Evolutionary conservation across 2,888 invertebrate species (phyloP).

Genomic region (Watsonalla binaria): DNA sequence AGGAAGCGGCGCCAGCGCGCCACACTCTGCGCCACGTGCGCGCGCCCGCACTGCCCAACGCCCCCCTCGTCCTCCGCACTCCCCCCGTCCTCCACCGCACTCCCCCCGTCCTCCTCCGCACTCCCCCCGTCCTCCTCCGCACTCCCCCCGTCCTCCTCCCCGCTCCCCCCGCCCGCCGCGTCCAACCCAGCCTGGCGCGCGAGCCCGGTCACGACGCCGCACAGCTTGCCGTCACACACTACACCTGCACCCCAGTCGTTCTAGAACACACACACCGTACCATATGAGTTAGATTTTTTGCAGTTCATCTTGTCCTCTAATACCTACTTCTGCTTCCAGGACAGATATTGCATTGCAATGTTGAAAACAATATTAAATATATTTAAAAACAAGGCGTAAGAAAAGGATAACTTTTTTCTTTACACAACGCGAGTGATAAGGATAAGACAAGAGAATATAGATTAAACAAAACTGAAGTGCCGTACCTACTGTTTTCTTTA

Average conservation of each 20-base stretch:
- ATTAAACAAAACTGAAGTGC: no score
- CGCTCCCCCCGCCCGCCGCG: not conserved
- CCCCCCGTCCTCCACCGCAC: slow-evolving; percentile 7
- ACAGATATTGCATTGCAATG: no score
- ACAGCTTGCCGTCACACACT: slow-evolving; percentile 58
- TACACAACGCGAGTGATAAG: no score
- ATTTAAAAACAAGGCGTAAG: no score
- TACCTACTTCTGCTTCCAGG: no score
- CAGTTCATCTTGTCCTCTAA: no score
- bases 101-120: slow-evolving; percentile 4
- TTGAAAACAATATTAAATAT: no score
- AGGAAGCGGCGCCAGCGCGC: slow-evolving; percentile 53
- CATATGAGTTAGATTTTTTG: no score
- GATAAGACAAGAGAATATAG: no score
- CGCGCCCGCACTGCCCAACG: slow-evolving; percentile 30
- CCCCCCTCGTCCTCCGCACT: slow-evolving; percentile 7
- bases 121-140: slow-evolving; percentile 9
- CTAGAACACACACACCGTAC: slow-evolving; percentile 20
- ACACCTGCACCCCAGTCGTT: slow-evolving; percentile 56
- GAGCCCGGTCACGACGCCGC: slow-evolving; percentile 51
- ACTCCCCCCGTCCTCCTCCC: slow-evolving; percentile 8
- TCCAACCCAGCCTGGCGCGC: slow-evolving; percentile 8
- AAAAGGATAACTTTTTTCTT: no score
- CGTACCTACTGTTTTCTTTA: no score
- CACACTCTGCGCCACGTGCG: slow-evolving; percentile 44